Evolutionary conservation across 2,888 invertebrate genomes (phyloP).

Genomic region (Hanleya hanleyi): DNA sequence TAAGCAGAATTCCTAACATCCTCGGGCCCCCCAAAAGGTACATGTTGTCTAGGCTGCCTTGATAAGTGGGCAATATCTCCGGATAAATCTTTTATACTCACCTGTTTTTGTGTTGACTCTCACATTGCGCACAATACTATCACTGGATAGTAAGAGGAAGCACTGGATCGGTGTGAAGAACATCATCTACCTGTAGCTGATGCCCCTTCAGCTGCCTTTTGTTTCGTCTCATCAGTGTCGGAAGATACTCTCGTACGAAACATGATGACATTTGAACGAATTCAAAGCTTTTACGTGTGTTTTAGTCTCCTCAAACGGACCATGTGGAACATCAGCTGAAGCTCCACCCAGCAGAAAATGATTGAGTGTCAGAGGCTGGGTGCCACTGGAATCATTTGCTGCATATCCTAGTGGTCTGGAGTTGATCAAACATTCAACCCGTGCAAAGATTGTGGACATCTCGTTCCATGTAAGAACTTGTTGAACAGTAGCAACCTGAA

Average conservation of each 20-base stretch:
- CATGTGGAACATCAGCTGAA: conserved; percentile 13
- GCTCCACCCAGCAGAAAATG: conserved; percentile 23
- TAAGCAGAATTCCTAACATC: no score
- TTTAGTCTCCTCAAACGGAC: conserved; percentile 5
- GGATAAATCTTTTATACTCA: no score
- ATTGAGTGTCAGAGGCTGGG: conserved; percentile 22
- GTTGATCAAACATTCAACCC: conserved; percentile 14
- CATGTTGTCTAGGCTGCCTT: no score
- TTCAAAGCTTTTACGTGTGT: conserved; percentile 15
- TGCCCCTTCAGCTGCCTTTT: conserved; percentile 15
- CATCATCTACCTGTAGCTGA: conserved; percentile 16
- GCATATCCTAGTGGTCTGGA: conserved; percentile 22
- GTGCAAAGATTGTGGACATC: background rate
- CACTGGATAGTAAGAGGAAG: no score
- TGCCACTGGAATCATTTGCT: conserved; percentile 19
- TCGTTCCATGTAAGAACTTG: background rate
- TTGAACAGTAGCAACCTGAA: background rate
- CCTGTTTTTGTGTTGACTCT: no score
- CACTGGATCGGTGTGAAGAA: no score
- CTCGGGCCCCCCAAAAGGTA: no score
- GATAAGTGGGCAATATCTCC: no score
- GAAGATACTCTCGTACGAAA: conserved; percentile 22
- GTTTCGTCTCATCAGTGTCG: conserved; percentile 4
- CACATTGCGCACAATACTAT: no score
- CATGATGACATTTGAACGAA: conserved; percentile 18